Percentiles rank a stretch among this genome's conserved stretches.
phyloP scores from a whole-genome alignment of 1,140 invertebrate genomes.

The Medauroidea extradentata region DNA sequence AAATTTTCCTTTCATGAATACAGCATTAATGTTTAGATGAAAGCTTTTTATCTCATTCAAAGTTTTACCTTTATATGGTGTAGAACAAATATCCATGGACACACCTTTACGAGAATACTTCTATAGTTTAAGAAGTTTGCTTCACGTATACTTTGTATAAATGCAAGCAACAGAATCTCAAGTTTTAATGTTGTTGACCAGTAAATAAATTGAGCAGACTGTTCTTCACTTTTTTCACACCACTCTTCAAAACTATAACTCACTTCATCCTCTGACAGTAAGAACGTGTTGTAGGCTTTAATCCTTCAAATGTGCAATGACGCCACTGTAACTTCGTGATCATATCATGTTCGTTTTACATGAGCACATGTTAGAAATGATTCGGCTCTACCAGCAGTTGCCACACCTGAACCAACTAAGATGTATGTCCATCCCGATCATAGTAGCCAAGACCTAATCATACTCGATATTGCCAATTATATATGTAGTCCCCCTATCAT shows the following conservation, averaged over 20 bases:
- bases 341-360: slow-evolving; percentile 15
- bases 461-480: slow-evolving; percentile 20
- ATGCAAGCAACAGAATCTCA: slow-evolving; percentile 11
- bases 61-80: slow-evolving; percentile 25
- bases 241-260: slow-evolving; percentile 9
- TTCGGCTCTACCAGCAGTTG: slow-evolving; percentile 18
- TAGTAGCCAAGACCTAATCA: background rate
- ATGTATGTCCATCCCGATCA: slow-evolving; percentile 3
- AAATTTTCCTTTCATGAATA: slow-evolving; percentile 17
- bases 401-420: slow-evolving; percentile 16
- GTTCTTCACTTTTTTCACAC: background rate
- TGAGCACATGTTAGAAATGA: slow-evolving; percentile 17
- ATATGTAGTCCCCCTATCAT: slow-evolving; percentile 30
- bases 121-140: slow-evolving; percentile 24
- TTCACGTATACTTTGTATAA: slow-evolving; percentile 13
- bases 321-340: slow-evolving; percentile 23
- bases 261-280: slow-evolving; percentile 8
- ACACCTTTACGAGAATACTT: slow-evolving; percentile 17
- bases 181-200: slow-evolving; percentile 13
- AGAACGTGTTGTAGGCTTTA: background rate
- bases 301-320: background rate
- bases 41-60: slow-evolving; percentile 10
- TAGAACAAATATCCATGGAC: slow-evolving; percentile 25
- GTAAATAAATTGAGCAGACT: slow-evolving; percentile 14
- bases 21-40: slow-evolving; percentile 3